Base-by-base conservation (phyloP, 2,797 vertebrate genomes). In the Psittacula derbiana region DNA sequence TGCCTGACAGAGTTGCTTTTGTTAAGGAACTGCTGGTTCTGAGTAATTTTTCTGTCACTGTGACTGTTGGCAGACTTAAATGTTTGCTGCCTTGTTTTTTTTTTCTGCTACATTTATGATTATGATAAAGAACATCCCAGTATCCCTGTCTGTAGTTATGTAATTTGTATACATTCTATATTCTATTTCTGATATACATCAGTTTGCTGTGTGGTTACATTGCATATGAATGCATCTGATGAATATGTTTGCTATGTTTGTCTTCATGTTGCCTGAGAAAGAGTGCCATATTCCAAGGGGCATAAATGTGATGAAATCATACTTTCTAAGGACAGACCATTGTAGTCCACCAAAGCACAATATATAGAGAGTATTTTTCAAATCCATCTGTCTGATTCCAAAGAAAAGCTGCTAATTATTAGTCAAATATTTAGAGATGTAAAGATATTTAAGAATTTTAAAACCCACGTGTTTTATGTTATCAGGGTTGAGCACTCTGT, bases 401-500 rank as follows among this genome's bases (percentile, higher is more conserved):
- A 33, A 70, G 27, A 58, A 47, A 76, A 81, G 23, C 30, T 95
- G 41, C 44, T 90, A 80, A 66, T 74, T 49, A 55, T 76, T 80
- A 78, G 58, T 52, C 25, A 86, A 41, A 60, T 23, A 75, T 72
- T 61, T 66, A 33, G 41, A 66, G 17, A 58, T 66, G 21, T 1
- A 27, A 90, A 75, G 64, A 53, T 76, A 57, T 36, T 84, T 40
- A 31, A 33, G 41, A 69, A 53, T 44, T 49, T 46, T 36, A 9
- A 58, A 72, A 4, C n/a, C 2, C 0, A 0, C 33, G 10, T 50
- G 6, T 71, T 85, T 41, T 33, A 15, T 67, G n/a, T 49, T 83
- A 61, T 3, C 8, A 18, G 4, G 65, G 23, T 28, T 80, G 38
- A 71, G 43, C 12, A 13, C 10, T 47, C 52, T 57, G 18, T n/a